Evolutionary conservation across 2,888 invertebrate species (phyloP).

Genomic region (Microctonus brassicae): DNA sequence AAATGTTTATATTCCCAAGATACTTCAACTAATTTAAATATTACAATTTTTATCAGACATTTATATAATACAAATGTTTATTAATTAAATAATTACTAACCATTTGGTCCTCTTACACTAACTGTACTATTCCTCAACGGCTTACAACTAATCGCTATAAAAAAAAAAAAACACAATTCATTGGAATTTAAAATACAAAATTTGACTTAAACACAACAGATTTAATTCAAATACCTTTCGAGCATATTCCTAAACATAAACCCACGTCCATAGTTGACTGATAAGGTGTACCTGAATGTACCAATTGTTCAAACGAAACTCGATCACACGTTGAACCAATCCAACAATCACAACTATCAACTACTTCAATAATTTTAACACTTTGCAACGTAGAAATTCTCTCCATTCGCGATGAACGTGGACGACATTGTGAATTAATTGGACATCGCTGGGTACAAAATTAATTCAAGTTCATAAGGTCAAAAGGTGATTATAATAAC

Average conservation of each 20-base stretch:
- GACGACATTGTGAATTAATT: slow-evolving; percentile 61
- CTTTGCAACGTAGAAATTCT: slow-evolving; percentile 67
- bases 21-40: too few species aligned
- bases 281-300: slow-evolving; percentile 68
- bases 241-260: slow-evolving; percentile 66
- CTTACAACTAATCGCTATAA: slow-evolving; percentile 61
- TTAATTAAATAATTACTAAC: slow-evolving; percentile 48
- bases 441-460: slow-evolving; percentile 58
- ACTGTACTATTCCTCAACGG: slow-evolving; percentile 65
- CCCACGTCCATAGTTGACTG: slow-evolving; percentile 67
- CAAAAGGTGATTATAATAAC: neutral
- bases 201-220: neutral
- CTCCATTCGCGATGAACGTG: slow-evolving; percentile 63
- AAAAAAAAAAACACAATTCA: slow-evolving; percentile 3
- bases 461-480: neutral
- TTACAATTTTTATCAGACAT: too few species aligned
- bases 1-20: too few species aligned
- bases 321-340: slow-evolving; percentile 60
- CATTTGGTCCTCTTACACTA: slow-evolving; percentile 67
- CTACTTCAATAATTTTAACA: slow-evolving; percentile 62
- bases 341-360: slow-evolving; percentile 66
- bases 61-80: neutral
- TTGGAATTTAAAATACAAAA: neutral
- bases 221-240: slow-evolving; percentile 54
- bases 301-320: slow-evolving; percentile 59